Evolutionary conservation across 2,888 invertebrate species (phyloP), one percentile per base, ranked within the genome.

Genomic region (Seira sanloemensis): DNA sequence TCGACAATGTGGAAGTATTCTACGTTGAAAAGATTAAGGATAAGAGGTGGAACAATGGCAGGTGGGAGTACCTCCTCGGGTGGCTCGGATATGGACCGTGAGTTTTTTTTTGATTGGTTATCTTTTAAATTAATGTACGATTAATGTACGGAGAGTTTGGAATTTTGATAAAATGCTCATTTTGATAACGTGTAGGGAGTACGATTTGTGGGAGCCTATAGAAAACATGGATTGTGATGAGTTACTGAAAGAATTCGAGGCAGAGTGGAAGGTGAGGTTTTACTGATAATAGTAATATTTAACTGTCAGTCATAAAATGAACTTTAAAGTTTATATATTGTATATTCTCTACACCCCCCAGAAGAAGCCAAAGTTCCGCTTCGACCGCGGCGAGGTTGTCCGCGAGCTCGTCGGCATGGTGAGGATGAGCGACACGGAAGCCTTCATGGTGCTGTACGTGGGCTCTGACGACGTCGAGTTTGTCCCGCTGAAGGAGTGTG

Each of bases 1-100:
- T 71, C 18, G 78, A 78, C 16, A 72, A 78, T 21, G 79, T 73
- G 23, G 79, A 79, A 18, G 73, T 79, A 5, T 79, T 79, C 18
- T 79, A 73, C 26, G 79, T 79, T 0, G 79, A 79, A 58, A 79
- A 79, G 37, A 67, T 79, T 26, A 79, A 79, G 58, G 79, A 79
- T n/a, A 79, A 79, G 54, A 46, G 79, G 23, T 73, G 37, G 26
- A 24, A 67, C 1, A 66, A 67, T 19, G 73, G 54, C 1, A 46
- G 79, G 27, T 73, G 73, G 73, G 79, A 79, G 73, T 79, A 67
- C 25, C n/a, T 79, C 0, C 58, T 79, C 2, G 27, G 50, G 26
- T 79, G 79, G 79, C 79, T 73, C 16, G 79, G 79, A 46, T 79
- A 79, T 79, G 79, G 66, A 24, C 73, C 73, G 79, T 73, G 68